Conservation (phyloP, 2,113 vertebrate genomes). For the Crotalus helleri region DNA sequence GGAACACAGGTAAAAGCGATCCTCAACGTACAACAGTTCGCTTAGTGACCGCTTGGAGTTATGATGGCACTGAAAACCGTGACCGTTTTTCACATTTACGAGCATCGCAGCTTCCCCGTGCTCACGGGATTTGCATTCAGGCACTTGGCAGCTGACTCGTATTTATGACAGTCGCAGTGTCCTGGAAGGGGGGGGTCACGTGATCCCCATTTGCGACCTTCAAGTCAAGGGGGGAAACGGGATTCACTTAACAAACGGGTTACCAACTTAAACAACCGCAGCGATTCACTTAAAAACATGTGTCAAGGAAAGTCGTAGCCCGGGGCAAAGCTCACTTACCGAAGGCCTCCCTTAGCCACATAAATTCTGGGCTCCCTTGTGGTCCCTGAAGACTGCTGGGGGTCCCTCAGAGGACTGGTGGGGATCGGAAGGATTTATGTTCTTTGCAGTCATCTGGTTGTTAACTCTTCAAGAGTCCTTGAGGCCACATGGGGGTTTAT, state of each 20-base stretch:
- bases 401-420: too few relatives aligned
- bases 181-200: too few relatives aligned
- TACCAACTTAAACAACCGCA: background rate
- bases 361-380: background rate
- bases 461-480: too few relatives aligned
- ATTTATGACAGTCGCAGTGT: background rate
- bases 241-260: background rate
- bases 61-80: background rate
- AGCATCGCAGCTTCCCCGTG: background rate
- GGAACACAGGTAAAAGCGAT: too few relatives aligned
- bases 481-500: too few relatives aligned
- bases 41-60: background rate
- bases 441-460: too few relatives aligned
- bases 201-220: background rate
- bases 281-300: background rate
- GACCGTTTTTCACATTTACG: background rate
- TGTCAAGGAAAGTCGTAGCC: background rate
- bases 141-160: background rate
- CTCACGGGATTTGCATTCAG: too few relatives aligned
- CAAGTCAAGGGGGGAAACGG: background rate
- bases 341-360: background rate
- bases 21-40: background rate
- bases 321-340: rapidly evolving
- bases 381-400: background rate
- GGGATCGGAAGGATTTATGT: too few relatives aligned